Base-by-base conservation (phyloP, 2,113 vertebrate genomes). In the Hyaena hyaena region DNA sequence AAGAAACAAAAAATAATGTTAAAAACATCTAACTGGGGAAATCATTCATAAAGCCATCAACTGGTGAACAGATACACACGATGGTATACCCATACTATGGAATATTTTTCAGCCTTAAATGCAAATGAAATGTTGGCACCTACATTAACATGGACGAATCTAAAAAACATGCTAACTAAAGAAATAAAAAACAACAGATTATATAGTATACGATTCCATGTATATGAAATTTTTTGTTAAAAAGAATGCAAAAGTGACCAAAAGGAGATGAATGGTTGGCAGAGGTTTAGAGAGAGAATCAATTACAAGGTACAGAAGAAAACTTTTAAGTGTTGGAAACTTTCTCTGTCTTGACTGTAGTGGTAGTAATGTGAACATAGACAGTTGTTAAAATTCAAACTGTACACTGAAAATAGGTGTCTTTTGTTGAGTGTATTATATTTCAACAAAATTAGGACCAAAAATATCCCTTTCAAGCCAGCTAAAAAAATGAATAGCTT, bases 1-100 rank as follows among this genome's bases (percentile, higher is more conserved):
- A 83, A 50, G 48, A 97, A 88, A 1, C 97, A 91, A 96, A 94
- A 92, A 43, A 17, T 55, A 87, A 77, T 28, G 10, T 55, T 93
- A 55, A 92, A 89, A 93, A 50, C 26, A 94, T 23, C 8, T 74
- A 88, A 19, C 16, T 88, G 26, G 68, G 76, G 43, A 90, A 95
- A 68, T 17, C 90, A 53, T 10, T 88, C 39, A 90, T 7, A 96
- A 23, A 43, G 53, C 26, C 21, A 86, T n/a, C 12, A 88, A 86
- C 7, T 73, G 58, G 28, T 69, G 7, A 31, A 81, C 9, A 10
- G 2, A 50, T 86, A 93, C 74, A 65, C 26, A 61, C 79, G 33
- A 14, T 81, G 14, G 74, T 50, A 81, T 39, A 94, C 11, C n/a
- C 10, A 80, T 35, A 77, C 21, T 11, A 26, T 61, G 12, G 31